Evolutionary conservation across 1,140 invertebrate species (phyloP).

Genomic region (Lordiphosa stackelbergi): DNA sequence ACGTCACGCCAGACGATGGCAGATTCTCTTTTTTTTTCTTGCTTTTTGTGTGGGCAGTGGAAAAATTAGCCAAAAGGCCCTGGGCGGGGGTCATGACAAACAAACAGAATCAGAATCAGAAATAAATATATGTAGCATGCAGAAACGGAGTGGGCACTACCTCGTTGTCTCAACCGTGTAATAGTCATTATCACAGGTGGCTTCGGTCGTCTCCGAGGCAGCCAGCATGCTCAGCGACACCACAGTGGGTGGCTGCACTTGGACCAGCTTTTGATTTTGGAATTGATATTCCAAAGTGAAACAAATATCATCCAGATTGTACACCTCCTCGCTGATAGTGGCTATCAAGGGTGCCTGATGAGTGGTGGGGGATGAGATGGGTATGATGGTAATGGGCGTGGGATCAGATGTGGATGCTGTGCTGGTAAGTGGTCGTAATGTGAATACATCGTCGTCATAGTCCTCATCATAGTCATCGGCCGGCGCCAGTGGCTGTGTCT

Average conservation of each 20-base stretch:
- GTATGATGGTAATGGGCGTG: slow-evolving; percentile 43
- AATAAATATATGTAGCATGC: not conserved
- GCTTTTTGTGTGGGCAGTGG: slow-evolving; percentile 58
- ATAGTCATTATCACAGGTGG: slow-evolving; percentile 46
- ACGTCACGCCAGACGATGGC: slow-evolving; percentile 35
- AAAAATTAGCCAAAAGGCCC: slow-evolving; percentile 52
- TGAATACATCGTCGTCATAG: slow-evolving; percentile 34
- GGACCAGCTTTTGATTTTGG: slow-evolving; percentile 69
- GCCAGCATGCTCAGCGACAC: slow-evolving; percentile 55
- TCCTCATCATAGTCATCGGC: slow-evolving; percentile 14
- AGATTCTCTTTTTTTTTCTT: slow-evolving; percentile 22
- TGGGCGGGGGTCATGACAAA: slow-evolving; percentile 50
- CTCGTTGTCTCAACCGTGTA: slow-evolving; percentile 68
- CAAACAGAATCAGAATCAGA: slow-evolving; percentile 1
- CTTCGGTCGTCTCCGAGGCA: slow-evolving; percentile 16
- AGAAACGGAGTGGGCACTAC: slow-evolving; percentile 4
- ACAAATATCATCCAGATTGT: slow-evolving; percentile 67
- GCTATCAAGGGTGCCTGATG: slow-evolving; percentile 33
- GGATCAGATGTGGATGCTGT: slow-evolving; percentile 19
- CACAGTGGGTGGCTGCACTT: slow-evolving; percentile 70
- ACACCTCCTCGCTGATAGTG: slow-evolving; percentile 40
- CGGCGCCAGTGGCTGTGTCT: slow-evolving; percentile 4
- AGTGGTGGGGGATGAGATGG: slow-evolving; percentile 26
- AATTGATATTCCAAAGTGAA: slow-evolving; percentile 72
- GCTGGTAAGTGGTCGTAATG: slow-evolving; percentile 28